phyloP scores from a whole-genome alignment of 2,797 vertebrate genomes.

The Periparus ater region DNA sequence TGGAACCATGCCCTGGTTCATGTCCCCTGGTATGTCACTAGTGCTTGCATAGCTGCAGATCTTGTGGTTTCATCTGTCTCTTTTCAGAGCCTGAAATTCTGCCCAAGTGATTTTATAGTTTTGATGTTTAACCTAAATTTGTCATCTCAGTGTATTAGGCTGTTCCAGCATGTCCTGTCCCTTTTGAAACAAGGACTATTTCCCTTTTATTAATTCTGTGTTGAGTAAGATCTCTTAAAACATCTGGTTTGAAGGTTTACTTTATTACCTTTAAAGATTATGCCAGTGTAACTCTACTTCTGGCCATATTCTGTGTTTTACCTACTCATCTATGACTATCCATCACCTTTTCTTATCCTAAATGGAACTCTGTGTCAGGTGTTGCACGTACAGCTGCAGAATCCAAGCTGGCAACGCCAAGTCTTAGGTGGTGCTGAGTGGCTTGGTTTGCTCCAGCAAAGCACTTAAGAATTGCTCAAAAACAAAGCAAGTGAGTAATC shows the following conservation, averaged over 20 bases:
- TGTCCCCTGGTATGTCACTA: not conserved
- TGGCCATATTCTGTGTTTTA: not conserved
- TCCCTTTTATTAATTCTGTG: not conserved
- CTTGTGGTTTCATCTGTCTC: not conserved
- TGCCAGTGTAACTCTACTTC: not conserved
- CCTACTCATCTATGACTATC: not conserved
- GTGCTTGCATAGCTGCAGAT: not conserved
- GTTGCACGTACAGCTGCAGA: not conserved
- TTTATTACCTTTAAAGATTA: not conserved
- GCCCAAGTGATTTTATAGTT: not conserved
- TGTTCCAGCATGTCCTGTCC: not conserved
- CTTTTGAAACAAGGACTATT: not conserved
- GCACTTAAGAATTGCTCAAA: not conserved
- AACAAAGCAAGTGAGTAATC: constrained; percentile 8
- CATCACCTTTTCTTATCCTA: not conserved
- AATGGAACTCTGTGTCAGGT: not conserved
- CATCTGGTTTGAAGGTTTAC: not conserved
- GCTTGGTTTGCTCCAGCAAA: not conserved
- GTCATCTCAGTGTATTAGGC: not conserved
- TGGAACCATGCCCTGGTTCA: not conserved
- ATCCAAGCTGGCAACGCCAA: not conserved
- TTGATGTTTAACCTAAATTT: not conserved
- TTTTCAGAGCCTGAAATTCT: not conserved
- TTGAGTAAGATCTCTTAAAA: not conserved
- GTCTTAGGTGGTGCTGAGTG: not conserved